These are phyloP conservation scores for Melipona bicolor DNA, from an alignment of 2,888 invertebrate genomes.

Conservation along the genomic window DNA sequence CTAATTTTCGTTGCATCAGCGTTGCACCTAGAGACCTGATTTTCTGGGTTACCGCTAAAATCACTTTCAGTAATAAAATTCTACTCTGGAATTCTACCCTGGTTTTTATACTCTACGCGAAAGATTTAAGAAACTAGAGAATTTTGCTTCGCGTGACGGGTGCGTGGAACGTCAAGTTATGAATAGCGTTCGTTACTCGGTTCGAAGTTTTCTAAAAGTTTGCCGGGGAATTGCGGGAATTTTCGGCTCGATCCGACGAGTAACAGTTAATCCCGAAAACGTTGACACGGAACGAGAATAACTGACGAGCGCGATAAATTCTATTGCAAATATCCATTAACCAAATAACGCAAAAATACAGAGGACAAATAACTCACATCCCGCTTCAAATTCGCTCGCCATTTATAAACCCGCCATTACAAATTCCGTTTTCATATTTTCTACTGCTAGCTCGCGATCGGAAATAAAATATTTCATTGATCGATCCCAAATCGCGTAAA, in stretches of 20 bases:
- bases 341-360: neutral
- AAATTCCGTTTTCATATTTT: neutral
- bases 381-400: neutral
- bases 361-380: neutral
- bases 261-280: neutral
- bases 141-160: neutral
- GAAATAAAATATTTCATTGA: neutral
- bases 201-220: neutral
- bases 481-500: neutral
- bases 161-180: no score
- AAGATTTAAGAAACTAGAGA: neutral
- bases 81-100: no score
- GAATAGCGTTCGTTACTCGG: no score
- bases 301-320: slow-evolving; percentile 8
- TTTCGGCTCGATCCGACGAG: neutral
- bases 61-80: no score
- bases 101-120: neutral
- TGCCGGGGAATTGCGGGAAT: neutral
- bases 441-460: neutral
- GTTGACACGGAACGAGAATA: neutral
- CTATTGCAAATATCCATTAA: slow-evolving; percentile 3
- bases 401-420: neutral
- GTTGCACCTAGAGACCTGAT: no score
- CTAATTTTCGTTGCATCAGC: no score
- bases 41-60: no score